phyloP scores from a whole-genome alignment of 2,797 vertebrate genomes.

The Acipenser ruthenus region DNA sequence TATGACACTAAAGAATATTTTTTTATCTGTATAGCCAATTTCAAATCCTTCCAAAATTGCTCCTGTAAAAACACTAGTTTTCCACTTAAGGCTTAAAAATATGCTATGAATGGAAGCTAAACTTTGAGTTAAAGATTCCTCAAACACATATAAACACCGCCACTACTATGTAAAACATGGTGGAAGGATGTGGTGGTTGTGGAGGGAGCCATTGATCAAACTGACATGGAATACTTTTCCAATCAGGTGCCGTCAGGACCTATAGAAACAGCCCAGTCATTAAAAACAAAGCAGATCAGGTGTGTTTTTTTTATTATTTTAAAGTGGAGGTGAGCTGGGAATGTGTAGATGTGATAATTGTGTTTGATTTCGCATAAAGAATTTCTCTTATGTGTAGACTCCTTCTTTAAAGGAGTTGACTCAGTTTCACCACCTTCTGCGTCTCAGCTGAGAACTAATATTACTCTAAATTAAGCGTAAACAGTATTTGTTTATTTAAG shows the following conservation, averaged over 20 bases:
- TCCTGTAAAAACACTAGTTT: too few species aligned
- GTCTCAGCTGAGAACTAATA: conserved; percentile 35
- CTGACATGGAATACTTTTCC: too few species aligned
- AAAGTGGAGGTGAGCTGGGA: conserved; percentile 10
- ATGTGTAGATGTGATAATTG: conserved; percentile 26
- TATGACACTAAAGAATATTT: too few species aligned
- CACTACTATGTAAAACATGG: too few species aligned
- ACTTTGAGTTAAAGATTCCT: too few species aligned
- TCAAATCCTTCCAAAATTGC: too few species aligned
- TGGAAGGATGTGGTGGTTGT: too few species aligned
- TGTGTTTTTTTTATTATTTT: conserved; percentile 18
- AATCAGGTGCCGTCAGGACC: background rate
- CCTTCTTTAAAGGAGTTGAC: background rate
- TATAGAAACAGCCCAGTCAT: conserved; percentile 10
- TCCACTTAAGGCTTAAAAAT: too few species aligned
- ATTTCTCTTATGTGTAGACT: background rate
- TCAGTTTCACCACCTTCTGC: conserved; percentile 10
- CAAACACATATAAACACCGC: too few species aligned
- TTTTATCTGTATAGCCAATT: too few species aligned
- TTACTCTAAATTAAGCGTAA: conserved; percentile 38
- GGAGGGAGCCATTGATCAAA: too few species aligned
- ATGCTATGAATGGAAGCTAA: too few species aligned
- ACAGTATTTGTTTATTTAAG: conserved; percentile 44
- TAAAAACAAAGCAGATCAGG: conserved; percentile 21
- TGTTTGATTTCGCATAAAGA: conserved; percentile 10